Conservation (phyloP, 2,113 vertebrate genomes). For the Carassius carassius region DNA sequence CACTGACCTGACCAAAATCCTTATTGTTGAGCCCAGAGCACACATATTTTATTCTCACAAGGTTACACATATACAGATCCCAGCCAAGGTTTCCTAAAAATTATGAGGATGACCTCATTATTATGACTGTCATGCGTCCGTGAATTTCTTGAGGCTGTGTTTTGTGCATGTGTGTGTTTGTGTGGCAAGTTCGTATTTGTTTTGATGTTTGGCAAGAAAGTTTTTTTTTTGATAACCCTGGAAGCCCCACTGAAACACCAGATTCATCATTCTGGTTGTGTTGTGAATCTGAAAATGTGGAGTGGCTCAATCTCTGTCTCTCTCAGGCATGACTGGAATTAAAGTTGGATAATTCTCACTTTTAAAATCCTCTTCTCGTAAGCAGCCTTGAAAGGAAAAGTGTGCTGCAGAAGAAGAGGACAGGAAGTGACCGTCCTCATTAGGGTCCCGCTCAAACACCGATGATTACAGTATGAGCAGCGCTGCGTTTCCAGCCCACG, state of each 20-base stretch:
- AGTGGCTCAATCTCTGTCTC: conserved; percentile 7
- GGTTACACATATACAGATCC: neutral
- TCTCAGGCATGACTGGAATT: conserved; percentile 32
- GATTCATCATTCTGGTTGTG: conserved; percentile 27
- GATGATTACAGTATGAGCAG: conserved; percentile 21
- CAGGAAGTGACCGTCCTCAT: conserved; percentile 27
- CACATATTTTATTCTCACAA: conserved; percentile 2
- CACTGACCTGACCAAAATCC: neutral
- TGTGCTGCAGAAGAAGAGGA: neutral
- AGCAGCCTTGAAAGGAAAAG: conserved; percentile 16
- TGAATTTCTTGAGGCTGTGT: neutral
- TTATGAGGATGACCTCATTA: conserved; percentile 3
- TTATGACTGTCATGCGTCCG: neutral
- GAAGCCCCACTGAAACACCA: conserved; percentile 20
- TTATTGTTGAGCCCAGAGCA: neutral
- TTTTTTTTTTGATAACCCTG: conserved; percentile 10
- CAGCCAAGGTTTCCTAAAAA: neutral
- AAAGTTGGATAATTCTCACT: neutral
- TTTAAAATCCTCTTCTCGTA: neutral
- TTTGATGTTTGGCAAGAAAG: conserved; percentile 22
- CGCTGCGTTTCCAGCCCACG: neutral
- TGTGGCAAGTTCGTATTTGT: neutral
- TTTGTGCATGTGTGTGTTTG: neutral
- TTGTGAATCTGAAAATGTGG: conserved; percentile 35
- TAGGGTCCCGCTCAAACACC: neutral